Percentiles rank a stretch among this genome's conserved stretches.
These are phyloP conservation scores for Speoplatyrhinus poulsoni DNA, from an alignment of 2,113 vertebrate genomes.

Conservation along the genomic window DNA sequence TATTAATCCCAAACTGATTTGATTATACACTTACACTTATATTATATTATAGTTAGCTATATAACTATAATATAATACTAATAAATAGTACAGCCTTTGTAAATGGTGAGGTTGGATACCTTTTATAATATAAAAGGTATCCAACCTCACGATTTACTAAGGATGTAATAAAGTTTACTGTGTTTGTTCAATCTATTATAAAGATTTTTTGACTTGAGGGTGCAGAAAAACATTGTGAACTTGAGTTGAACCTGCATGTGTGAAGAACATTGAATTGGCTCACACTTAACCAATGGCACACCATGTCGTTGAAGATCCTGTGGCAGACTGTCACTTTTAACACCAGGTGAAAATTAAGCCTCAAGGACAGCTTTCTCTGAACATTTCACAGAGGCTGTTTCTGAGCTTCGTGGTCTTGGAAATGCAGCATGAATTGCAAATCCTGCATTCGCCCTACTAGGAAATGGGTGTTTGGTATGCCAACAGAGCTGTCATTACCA, in stretches of 20 bases:
- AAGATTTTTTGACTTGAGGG: no score
- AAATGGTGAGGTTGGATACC: no score
- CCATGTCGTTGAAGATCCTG: background rate
- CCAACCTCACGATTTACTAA: no score
- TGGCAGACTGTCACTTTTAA: background rate
- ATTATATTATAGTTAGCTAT: no score
- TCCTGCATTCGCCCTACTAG: background rate
- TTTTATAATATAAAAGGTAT: no score
- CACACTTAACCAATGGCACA: background rate
- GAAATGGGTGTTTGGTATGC: constrained; percentile 3
- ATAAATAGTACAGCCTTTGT: no score
- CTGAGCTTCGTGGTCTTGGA: background rate
- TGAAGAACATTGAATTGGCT: background rate
- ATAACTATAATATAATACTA: no score
- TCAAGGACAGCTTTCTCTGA: background rate
- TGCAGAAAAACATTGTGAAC: background rate
- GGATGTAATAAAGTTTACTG: no score
- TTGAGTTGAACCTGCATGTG: background rate
- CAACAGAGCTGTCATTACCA: background rate
- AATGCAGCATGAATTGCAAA: constrained; percentile 1
- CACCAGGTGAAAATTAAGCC: background rate
- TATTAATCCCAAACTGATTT: no score
- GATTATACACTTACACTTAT: no score
- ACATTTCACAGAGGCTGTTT: background rate
- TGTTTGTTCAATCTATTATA: no score